Evolutionary conservation across 2,888 invertebrate species (phyloP), one percentile per base, ranked within the genome.

Genomic region (Agrochola litura): DNA sequence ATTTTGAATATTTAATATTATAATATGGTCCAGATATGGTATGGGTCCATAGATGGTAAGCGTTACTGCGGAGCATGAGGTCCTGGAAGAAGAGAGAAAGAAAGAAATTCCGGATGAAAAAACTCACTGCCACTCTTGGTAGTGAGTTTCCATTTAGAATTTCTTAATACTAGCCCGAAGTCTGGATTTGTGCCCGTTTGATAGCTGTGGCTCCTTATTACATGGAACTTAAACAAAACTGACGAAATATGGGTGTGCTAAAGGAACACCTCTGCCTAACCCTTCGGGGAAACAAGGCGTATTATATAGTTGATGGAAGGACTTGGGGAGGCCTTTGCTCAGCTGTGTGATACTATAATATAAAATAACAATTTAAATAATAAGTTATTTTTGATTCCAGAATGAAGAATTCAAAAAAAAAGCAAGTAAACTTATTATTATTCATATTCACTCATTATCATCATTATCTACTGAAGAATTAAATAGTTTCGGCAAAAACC

Each of bases 361-460:
- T 49, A 49, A 49, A 49, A 49, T 19, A 52, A 9, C 22, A 22
- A 52, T 52, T 52, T 22, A 19, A 61, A 37, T 25, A 52, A 65
- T 52, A 52, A 19, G n/a, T 22, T 43, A 1, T 71, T 30, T 46
- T 22, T 58, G 0, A 16, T 76, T 71, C 9, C 71, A 79, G 77
- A 25, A n/a, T 14, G 5, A 49, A 6, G 3, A 37, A 2, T 12
- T n/a, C 2, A 77, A 68, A 46, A 37, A 6, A n/a, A 8, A 46
- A 19, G 78, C 25, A 76, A 78, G 78, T 69, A 52, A 10, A 68
- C 5, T 14, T 49, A 6, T 46, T 25, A 30, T 14, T 30, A 66
- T 22, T 12, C 14, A 19, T 58, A 58, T 25, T 58, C 25, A 58
- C 2, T 25, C 14, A 58, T 56, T 56, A 25, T 58, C 58, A 58